Evolutionary conservation across 2,888 invertebrate genomes (phyloP).

Genomic region (Trachelus iudaicus): DNA sequence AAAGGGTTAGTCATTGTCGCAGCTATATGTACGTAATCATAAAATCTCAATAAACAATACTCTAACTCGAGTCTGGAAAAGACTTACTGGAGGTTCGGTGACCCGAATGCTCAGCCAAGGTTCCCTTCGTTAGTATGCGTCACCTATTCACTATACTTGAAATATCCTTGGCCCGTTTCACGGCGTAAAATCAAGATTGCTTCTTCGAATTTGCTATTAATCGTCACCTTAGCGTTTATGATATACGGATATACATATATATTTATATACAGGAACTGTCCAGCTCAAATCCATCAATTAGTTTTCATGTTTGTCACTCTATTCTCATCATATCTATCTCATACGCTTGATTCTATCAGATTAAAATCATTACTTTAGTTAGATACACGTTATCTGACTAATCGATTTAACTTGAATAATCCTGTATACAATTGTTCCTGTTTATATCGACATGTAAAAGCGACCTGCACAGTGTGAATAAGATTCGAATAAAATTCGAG

Average conservation of each 20-base stretch:
- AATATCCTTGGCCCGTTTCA: neutral
- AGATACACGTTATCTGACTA: neutral
- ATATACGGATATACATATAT: neutral
- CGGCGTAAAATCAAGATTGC: neutral
- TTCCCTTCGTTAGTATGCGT: neutral
- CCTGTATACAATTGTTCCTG: neutral
- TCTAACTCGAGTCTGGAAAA: neutral
- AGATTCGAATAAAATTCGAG: no score
- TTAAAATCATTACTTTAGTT: neutral
- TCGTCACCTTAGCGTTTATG: neutral
- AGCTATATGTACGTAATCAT: neutral
- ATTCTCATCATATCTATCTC: neutral
- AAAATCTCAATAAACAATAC: neutral
- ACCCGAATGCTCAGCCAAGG: neutral
- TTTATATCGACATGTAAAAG: neutral
- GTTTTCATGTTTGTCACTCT: neutral
- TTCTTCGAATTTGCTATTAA: neutral
- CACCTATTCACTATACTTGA: neutral
- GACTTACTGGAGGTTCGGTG: neutral
- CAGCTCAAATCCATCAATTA: neutral
- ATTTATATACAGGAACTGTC: neutral
- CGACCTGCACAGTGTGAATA: neutral
- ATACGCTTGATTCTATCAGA: neutral
- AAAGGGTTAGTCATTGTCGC: neutral
- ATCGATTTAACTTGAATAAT: neutral